Conservation (phyloP, 1,140 invertebrate species). For the Tetragnatha versicolor region DNA sequence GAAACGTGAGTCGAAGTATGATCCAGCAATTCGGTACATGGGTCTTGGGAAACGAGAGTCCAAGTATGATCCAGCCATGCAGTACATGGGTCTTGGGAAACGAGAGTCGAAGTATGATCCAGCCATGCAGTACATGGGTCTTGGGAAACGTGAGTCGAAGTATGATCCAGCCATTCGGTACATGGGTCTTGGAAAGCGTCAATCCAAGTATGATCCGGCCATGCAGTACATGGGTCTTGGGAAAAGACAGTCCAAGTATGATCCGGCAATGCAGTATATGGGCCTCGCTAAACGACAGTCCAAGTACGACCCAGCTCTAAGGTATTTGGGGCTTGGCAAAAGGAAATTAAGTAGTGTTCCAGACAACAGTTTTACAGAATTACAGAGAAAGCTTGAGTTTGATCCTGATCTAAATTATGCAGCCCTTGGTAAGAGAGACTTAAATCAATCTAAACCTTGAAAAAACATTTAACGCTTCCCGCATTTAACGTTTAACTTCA, state of each 20-base stretch:
- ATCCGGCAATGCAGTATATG: slow-evolving; percentile 15
- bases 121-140: slow-evolving; percentile 8
- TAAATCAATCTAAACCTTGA: background rate
- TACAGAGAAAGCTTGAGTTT: background rate
- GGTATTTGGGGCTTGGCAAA: slow-evolving; percentile 23
- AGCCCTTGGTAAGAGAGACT: slow-evolving; percentile 20
- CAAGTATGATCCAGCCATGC: slow-evolving; percentile 11
- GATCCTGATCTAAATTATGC: slow-evolving; percentile 25
- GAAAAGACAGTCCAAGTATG: background rate
- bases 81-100: slow-evolving; percentile 22
- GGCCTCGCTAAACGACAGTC: background rate
- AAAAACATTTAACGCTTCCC: too few species aligned
- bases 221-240: background rate
- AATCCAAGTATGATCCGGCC: background rate
- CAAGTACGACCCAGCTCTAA: slow-evolving; percentile 1
- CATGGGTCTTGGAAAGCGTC: slow-evolving; percentile 26
- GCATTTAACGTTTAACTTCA: too few species aligned
- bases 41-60: slow-evolving; percentile 10
- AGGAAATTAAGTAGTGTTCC: background rate
- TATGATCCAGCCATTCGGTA: slow-evolving; percentile 19
- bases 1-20: too few species aligned
- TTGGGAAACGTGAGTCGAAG: background rate
- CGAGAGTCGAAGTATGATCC: background rate
- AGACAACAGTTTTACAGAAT: background rate
- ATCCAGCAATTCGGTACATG: slow-evolving; percentile 17